Percentiles rank a stretch among this genome's conserved stretches.
These are phyloP conservation scores for Lithobates pipiens DNA, from an alignment of 2,797 vertebrate genomes.

Conservation along the genomic window DNA sequence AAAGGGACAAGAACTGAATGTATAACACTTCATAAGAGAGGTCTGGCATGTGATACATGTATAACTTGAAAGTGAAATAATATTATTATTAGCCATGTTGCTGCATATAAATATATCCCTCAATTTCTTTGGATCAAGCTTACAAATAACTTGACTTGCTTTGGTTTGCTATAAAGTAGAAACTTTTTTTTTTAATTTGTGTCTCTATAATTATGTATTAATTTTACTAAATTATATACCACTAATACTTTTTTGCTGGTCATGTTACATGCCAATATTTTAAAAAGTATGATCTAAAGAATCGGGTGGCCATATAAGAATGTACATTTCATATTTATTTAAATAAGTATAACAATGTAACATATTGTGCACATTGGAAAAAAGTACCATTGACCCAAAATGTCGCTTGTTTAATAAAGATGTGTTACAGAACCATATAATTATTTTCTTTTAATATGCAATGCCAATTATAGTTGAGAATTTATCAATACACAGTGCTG, in stretches of 20 bases:
- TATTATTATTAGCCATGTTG: not conserved
- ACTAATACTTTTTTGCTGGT: not conserved
- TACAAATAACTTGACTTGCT: not conserved
- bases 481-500: not conserved
- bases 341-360: not conserved
- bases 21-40: not conserved
- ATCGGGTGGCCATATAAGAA: not conserved
- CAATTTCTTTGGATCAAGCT: not conserved
- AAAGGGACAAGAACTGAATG: not conserved
- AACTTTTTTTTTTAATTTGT: no score
- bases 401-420: not conserved
- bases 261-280: not conserved
- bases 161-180: no score
- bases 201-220: not conserved
- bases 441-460: not conserved
- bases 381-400: not conserved
- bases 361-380: not conserved
- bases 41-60: not conserved
- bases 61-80: not conserved
- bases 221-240: not conserved
- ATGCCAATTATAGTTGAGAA: not conserved
- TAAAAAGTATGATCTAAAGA: no score
- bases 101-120: not conserved
- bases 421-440: not conserved
- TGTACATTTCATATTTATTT: not conserved